These are phyloP conservation scores for Atherinosoma microstoma DNA, from an alignment of 2,797 vertebrate genomes.

Conservation along the genomic window DNA sequence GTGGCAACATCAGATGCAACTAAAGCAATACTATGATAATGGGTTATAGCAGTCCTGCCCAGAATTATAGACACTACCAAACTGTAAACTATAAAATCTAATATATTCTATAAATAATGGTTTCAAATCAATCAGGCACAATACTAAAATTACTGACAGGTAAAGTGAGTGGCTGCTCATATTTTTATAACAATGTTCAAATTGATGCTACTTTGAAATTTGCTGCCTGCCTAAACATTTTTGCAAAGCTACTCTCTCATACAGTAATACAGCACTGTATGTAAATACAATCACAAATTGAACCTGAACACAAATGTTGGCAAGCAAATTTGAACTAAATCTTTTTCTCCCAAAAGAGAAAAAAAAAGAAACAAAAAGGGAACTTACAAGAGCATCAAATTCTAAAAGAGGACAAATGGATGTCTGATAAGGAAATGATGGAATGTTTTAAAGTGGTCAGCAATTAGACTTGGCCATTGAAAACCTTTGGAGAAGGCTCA, in stretches of 20 bases:
- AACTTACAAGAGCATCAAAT: neutral
- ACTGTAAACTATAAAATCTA: neutral
- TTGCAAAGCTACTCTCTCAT: neutral
- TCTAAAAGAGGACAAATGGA: neutral
- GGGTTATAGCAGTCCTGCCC: neutral
- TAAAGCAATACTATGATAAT: constrained; percentile 19
- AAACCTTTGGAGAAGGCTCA: neutral
- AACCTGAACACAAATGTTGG: neutral
- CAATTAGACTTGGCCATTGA: neutral
- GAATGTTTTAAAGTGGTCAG: neutral
- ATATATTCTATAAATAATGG: neutral
- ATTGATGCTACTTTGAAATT: neutral
- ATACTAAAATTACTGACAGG: no score
- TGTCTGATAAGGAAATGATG: neutral
- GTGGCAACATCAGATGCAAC: constrained; percentile 36
- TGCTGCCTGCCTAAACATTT: neutral
- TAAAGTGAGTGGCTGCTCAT: neutral
- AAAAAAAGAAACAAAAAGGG: neutral
- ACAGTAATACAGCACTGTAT: neutral
- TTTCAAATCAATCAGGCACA: neutral
- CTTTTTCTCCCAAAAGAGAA: neutral
- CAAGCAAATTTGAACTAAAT: neutral
- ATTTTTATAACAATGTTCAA: neutral
- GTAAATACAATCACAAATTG: neutral
- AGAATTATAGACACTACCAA: neutral